A percentile compares a stretch with the other conserved stretches of the same genome.
These are phyloP conservation scores for Aleiodes alternator DNA, from an alignment of 2,888 invertebrate species.

Conservation along the genomic window DNA sequence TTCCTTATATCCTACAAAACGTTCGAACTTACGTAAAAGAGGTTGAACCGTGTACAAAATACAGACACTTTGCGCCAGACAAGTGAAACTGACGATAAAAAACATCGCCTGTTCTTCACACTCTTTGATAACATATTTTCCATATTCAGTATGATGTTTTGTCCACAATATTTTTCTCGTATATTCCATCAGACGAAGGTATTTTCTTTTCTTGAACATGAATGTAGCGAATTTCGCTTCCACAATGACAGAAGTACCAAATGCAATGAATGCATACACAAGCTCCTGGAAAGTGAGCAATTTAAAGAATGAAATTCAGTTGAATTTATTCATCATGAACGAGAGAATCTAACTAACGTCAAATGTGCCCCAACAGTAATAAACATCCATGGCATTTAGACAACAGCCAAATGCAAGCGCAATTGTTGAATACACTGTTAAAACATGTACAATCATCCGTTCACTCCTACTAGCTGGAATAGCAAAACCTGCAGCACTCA, in stretches of 20 bases:
- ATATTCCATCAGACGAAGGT: not conserved
- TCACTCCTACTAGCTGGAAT: not conserved
- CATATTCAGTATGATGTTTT: not conserved
- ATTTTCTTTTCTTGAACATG: not conserved
- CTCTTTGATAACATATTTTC: constrained; percentile 8
- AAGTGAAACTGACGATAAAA: constrained; percentile 16
- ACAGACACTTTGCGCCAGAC: constrained; percentile 19
- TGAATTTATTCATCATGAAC: too few relatives aligned
- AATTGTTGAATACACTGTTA: not conserved
- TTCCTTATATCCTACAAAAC: not conserved
- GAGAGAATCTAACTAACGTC: too few relatives aligned
- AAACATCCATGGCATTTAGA: too few relatives aligned
- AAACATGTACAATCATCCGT: not conserved
- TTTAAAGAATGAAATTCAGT: too few relatives aligned
- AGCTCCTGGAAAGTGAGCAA: too few relatives aligned
- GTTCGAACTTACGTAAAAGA: constrained; percentile 34
- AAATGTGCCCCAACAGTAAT: too few relatives aligned
- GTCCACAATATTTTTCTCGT: not conserved
- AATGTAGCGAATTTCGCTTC: not conserved
- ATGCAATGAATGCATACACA: too few relatives aligned
- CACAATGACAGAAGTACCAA: not conserved
- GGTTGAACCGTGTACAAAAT: constrained; percentile 21
- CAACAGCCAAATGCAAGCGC: too few relatives aligned
- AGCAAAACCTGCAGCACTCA: not conserved
- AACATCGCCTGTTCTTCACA: constrained; percentile 25